A percentile compares a stretch with the other conserved stretches of the same genome.
phyloP scores from a whole-genome alignment of 1,140 invertebrate genomes.

The Bombus picipes region DNA sequence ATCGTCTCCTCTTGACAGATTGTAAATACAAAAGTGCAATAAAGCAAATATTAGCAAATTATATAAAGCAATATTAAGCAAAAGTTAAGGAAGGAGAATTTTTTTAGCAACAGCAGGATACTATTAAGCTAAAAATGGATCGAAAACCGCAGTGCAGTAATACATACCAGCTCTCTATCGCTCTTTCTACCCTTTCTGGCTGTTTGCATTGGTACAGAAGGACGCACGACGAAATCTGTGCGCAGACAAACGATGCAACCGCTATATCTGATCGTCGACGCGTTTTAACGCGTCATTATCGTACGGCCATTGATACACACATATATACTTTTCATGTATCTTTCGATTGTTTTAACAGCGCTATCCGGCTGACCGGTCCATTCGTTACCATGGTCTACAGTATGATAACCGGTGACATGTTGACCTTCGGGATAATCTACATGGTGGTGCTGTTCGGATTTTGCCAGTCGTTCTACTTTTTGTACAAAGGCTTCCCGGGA shows the following conservation, averaged over 20 bases:
- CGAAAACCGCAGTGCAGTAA: no score
- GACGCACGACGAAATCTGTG: background rate
- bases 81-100: no score
- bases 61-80: no score
- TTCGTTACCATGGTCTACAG: conserved; percentile 99
- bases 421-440: conserved; percentile 98
- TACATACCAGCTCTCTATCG: background rate
- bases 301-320: background rate
- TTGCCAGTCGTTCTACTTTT: conserved; percentile 97
- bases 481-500: conserved; percentile 95
- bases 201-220: background rate
- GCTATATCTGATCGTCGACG: background rate
- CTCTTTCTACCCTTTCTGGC: no score
- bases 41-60: no score
- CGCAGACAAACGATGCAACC: background rate
- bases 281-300: conserved; percentile 26
- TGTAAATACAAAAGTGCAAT: no score
- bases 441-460: conserved; percentile 96
- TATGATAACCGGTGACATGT: conserved; percentile 99
- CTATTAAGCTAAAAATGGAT: no score
- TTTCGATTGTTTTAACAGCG: conserved; percentile 85
- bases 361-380: conserved; percentile 95
- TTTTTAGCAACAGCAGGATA: no score
- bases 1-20: no score
- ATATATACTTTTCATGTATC: conserved; percentile 20